Evolutionary conservation across 2,797 vertebrate genomes (phyloP).

Genomic region (Mallotus villosus): DNA sequence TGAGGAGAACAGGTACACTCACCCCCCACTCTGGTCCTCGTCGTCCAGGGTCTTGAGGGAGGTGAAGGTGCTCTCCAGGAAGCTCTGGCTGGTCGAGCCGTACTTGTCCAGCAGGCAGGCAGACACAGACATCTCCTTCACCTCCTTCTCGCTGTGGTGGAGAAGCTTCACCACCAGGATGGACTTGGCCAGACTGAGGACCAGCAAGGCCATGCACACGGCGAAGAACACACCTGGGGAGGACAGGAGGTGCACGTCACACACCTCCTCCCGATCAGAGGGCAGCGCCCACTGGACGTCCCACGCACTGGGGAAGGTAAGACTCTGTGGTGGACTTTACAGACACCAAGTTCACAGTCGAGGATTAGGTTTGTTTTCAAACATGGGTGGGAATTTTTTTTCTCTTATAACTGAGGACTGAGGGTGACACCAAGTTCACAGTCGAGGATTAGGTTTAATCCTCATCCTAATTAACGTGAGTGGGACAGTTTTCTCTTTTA

Average conservation of each 20-base stretch:
- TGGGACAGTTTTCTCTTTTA: background rate
- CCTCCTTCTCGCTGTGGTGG: constrained; percentile 68
- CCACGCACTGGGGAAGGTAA: too few relatives aligned
- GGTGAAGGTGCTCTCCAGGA: constrained; percentile 66
- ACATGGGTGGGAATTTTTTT: background rate
- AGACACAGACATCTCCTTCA: constrained; percentile 67
- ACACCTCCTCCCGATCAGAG: background rate
- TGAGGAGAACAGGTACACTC: too few relatives aligned
- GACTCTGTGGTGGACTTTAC: too few relatives aligned
- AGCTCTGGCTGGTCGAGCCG: constrained; percentile 62
- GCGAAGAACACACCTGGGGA: constrained; percentile 80
- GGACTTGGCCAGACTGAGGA: constrained; percentile 84
- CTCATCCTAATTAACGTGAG: background rate
- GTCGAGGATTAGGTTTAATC: too few relatives aligned
- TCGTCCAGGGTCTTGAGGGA: constrained; percentile 69
- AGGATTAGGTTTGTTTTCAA: too few relatives aligned
- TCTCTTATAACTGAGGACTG: background rate
- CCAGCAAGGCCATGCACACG: constrained; percentile 83
- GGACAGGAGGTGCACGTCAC: constrained; percentile 2
- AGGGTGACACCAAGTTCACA: too few relatives aligned
- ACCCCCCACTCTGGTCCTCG: constrained; percentile 53
- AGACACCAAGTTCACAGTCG: too few relatives aligned
- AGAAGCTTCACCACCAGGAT: constrained; percentile 84
- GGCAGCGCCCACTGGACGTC: background rate
- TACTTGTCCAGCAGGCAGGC: constrained; percentile 76